Base-by-base conservation (phyloP, 2,797 vertebrate genomes). In the Holocentrus rufus region DNA sequence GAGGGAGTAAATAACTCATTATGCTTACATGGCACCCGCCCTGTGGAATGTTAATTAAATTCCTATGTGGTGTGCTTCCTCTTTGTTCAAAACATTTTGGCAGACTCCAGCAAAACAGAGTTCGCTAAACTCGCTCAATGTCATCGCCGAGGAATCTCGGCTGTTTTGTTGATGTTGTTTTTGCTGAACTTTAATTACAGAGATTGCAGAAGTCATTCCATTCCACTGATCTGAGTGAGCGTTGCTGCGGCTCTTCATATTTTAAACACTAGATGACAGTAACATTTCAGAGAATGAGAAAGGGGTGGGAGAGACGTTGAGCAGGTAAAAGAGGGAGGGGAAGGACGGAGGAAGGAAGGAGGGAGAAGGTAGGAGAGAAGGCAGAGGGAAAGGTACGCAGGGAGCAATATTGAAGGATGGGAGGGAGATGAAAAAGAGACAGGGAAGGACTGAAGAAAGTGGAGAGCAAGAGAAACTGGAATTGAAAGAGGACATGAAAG, bases 221-320 rank as follows among this genome's bases (percentile, higher is more conserved):
- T 46, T 58, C 22, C 11, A 52, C 0, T 64, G 49, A 76, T 68
- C 71, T 74, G 66, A 69, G 47, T 52, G 31, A 17, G 2, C 1
- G 11, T 1, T 56, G 49, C 67, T 84, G 88, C 64, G 60, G 65
- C 87, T 87, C 69, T 76, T 39, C 36, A 9, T 39, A 75, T 49
- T 85, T 69, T 36, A 77, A 87, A 85, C 87, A 87, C 86, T 90
- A 90, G 91, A 87, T 88, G 89, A 79, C 88, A 87, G 83, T 90
- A 85, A 87, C 50, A 86, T 88, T 85, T 87, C 66, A 79, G 77
- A 70, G 86, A 72, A 10, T 30, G 59, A 3, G 42, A 22, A 50
- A 36, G 5, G 18, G 5, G 42, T 17, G 2, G 27, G 17, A 58
- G 20, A n/a, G n/a, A n/a, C n/a, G n/a, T n/a, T n/a, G n/a, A n/a